Evolutionary conservation across 2,113 vertebrate species (phyloP), one percentile per base, ranked within the genome.

Genomic region (Paratilapia polleni): DNA sequence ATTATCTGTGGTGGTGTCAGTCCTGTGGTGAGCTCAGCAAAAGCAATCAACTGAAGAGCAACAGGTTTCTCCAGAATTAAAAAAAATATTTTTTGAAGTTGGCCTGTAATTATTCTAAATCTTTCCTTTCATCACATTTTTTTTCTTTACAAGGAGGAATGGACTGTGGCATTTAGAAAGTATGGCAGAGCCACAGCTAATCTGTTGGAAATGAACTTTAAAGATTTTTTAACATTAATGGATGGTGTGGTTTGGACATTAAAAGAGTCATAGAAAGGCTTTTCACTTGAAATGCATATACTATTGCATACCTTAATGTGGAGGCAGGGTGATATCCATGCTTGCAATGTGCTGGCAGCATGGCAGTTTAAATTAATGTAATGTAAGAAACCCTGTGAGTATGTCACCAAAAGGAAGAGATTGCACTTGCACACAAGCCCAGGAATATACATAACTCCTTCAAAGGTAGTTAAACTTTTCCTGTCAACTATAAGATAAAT

Each of bases 161-260:
- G 22, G 22, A 68, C 12, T 80, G 52, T 76, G 78, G 19, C 22
- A 66, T 80, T 80, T 68, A 41, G 24, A 58, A 68, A 68, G 22
- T 11, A n/a, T 57, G 15, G 7, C 17, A 57, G 31, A 12, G 38
- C 62, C 24, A 57, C 59, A 61, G 19, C 36, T 57, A 19, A n/a
- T 70, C 24, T 57, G 15, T 41, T 8, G 64, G 22, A 26, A 70
- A 28, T 28, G 9, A 70, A 41, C 15, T 49, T 49, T 49, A 17
- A 49, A 49, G 4, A 49, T 68, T 22, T 63, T 63, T 13, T 20
- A n/a, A n/a, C 6, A 3, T 36, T 19, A 63, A 31, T 63, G 12
- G 19, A 63, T n/a, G 54, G 20, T 22, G 10, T 57, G 34, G 31
- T 31, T n/a, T 63, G 61, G 34, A 13, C 34, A 38, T 63, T 52